A percentile compares a stretch with the other conserved stretches of the same genome.
These are phyloP conservation scores for Lasioglossum oenotherae DNA, from an alignment of 2,888 invertebrate genomes.

Conservation along the genomic window DNA sequence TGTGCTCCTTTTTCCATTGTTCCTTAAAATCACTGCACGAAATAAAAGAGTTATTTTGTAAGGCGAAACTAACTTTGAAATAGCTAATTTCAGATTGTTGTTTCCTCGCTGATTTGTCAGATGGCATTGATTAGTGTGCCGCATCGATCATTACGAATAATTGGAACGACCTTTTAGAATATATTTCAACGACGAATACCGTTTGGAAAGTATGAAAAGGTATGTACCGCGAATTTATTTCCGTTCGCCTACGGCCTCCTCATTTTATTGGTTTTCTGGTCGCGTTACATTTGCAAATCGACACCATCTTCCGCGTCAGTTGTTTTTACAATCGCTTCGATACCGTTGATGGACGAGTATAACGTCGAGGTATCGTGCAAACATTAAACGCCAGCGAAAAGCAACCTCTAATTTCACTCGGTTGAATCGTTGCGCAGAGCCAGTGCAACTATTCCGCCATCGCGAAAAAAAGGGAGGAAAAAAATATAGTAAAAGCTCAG, in stretches of 20 bases:
- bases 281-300: slow-evolving; percentile 43
- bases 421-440: slow-evolving; percentile 3
- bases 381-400: slow-evolving; percentile 23
- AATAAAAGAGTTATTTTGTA: background rate
- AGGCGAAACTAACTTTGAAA: background rate
- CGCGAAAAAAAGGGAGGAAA: background rate
- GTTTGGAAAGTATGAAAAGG: background rate
- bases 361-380: slow-evolving; percentile 8
- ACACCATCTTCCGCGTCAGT: slow-evolving; percentile 39
- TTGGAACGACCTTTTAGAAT: background rate
- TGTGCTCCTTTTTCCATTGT: too few species aligned
- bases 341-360: slow-evolving; percentile 24
- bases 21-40: background rate
- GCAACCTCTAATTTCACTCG: slow-evolving; percentile 29
- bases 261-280: slow-evolving; percentile 32
- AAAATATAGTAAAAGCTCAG: slow-evolving; percentile 3
- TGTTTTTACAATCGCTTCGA: slow-evolving; percentile 38
- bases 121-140: background rate
- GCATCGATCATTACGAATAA: background rate
- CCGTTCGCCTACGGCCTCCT: slow-evolving; percentile 6
- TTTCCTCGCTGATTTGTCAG: background rate
- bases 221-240: background rate
- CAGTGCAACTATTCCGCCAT: background rate
- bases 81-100: background rate
- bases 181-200: background rate